Evolutionary conservation across 2,113 vertebrate genomes (phyloP).

Genomic region (Rhabdomys dilectus): DNA sequence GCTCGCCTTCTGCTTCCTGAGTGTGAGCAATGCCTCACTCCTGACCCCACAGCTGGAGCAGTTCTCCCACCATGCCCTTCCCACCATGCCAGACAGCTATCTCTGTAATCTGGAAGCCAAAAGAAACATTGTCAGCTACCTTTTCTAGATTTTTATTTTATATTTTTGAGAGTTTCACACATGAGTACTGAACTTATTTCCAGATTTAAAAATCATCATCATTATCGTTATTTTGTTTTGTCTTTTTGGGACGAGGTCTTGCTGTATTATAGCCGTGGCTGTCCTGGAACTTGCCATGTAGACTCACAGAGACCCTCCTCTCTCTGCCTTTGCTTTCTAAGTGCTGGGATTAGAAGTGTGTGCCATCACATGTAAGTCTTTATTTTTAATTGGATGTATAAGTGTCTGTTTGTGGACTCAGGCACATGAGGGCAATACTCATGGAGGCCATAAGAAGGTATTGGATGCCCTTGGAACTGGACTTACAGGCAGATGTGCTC

Average conservation of each 20-base stretch:
- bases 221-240: neutral
- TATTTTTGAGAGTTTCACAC: neutral
- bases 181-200: neutral
- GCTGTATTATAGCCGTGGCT: neutral
- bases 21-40: no score
- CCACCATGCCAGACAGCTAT: rapidly evolving
- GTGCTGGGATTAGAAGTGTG: neutral
- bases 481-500: neutral
- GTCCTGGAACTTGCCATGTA: neutral
- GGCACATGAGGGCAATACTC: neutral
- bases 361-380: neutral
- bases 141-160: neutral
- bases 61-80: neutral
- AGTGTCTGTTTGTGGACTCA: neutral
- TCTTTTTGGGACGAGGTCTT: neutral
- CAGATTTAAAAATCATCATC: neutral
- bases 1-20: neutral
- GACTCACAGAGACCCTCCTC: neutral
- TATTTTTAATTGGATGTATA: neutral
- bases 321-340: neutral
- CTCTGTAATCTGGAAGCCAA: neutral
- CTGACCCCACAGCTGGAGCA: no score
- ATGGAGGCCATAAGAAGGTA: neutral
- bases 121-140: neutral
- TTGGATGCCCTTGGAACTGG: neutral